phyloP scores from a whole-genome alignment of 2,797 vertebrate genomes.

The Characodon lateralis region DNA sequence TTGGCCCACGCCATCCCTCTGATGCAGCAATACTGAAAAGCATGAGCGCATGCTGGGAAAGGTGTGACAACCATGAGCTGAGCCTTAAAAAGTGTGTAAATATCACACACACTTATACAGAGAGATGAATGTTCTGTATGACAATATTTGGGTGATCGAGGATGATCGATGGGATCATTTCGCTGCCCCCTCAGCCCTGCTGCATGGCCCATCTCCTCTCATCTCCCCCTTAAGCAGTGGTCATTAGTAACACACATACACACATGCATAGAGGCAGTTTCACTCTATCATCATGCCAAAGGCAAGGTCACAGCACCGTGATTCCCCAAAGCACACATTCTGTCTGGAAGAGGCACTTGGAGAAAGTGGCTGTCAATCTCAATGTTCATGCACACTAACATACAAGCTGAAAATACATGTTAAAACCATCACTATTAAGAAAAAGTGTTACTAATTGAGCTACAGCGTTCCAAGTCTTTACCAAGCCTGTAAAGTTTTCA shows the following conservation, averaged over 20 bases:
- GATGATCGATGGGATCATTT: constrained; percentile 74
- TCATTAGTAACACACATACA: constrained; percentile 61
- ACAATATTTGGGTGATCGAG: constrained; percentile 69
- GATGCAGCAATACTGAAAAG: constrained; percentile 48
- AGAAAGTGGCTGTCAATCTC: constrained; percentile 19
- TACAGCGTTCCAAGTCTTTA: constrained; percentile 41
- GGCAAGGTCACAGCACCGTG: constrained; percentile 62
- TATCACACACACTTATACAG: constrained; percentile 12
- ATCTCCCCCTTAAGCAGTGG: constrained; percentile 62
- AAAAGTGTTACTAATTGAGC: constrained; percentile 4
- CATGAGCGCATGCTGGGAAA: constrained; percentile 13
- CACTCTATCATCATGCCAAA: constrained; percentile 65
- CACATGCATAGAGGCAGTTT: constrained; percentile 43
- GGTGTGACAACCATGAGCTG: constrained; percentile 45
- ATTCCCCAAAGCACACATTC: constrained; percentile 45
- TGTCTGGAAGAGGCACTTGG: constrained; percentile 25
- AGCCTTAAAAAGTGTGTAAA: constrained; percentile 58
- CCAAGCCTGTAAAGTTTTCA: constrained; percentile 16
- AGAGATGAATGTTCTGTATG: constrained; percentile 52
- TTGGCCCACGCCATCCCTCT: constrained; percentile 61
- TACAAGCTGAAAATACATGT: not conserved
- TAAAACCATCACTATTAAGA: constrained; percentile 4
- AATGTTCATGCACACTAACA: not conserved
- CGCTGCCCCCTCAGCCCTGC: constrained; percentile 54
- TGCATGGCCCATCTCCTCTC: constrained; percentile 64